Conservation (phyloP, 35 echinoderm and acorn worm species). For the Chiridota heheva region DNA sequence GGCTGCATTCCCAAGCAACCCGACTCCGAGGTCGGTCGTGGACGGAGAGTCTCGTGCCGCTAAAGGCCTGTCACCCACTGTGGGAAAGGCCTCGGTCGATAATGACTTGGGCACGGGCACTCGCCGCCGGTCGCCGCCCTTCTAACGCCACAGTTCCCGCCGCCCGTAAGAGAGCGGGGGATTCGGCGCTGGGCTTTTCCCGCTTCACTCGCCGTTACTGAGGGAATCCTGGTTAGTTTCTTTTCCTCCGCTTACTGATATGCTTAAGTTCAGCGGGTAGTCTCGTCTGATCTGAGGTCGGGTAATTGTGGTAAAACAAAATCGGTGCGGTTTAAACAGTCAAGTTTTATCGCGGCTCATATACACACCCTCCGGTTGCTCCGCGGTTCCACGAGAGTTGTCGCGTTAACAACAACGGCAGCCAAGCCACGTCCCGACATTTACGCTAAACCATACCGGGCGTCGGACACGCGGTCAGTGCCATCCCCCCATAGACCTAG, state of each 20-base stretch:
- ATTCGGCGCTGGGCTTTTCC: conserved; percentile 60
- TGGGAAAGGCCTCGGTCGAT: conserved; percentile 49
- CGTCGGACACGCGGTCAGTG: background rate
- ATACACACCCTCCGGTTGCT: no score
- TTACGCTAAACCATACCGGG: background rate
- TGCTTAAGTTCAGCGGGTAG: conserved; percentile 74
- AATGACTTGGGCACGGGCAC: conserved; percentile 51
- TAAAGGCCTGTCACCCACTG: conserved; percentile 58
- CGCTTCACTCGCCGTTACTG: conserved; percentile 61
- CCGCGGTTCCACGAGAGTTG: background rate
- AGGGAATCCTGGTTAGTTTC: conserved; percentile 75
- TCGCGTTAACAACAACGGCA: no score
- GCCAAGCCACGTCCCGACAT: background rate
- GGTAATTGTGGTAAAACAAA: background rate
- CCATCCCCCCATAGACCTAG: background rate
- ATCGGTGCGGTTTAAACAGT: background rate
- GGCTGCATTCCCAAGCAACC: conserved; percentile 77
- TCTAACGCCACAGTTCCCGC: conserved; percentile 24
- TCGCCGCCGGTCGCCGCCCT: background rate
- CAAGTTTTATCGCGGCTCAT: background rate
- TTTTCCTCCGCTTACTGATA: conserved; percentile 79
- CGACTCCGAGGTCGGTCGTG: conserved; percentile 34
- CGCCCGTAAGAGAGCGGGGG: background rate
- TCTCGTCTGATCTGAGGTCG: conserved; percentile 57
- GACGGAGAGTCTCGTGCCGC: conserved; percentile 1